These are phyloP conservation scores for Artemia sinica DNA, from an alignment of 2,888 invertebrate genomes.

Conservation along the genomic window DNA sequence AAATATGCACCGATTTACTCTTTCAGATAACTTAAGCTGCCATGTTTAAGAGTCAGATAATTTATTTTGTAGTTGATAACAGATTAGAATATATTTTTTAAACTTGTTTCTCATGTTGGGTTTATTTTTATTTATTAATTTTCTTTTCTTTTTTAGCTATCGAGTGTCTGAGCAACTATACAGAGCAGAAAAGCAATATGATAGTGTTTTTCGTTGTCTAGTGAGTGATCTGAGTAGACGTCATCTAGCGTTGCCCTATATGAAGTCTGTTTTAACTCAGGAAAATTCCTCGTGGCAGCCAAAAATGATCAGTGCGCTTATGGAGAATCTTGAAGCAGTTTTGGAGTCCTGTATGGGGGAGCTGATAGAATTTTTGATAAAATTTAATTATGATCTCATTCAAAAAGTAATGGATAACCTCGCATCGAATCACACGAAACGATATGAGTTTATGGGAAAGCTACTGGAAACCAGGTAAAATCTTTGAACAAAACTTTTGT, in stretches of 20 bases:
- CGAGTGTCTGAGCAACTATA: not conserved
- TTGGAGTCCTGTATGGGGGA: slow-evolving; percentile 5
- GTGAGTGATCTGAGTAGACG: not conserved
- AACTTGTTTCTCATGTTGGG: too few relatives aligned
- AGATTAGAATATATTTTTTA: too few relatives aligned
- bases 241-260: not conserved
- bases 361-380: not conserved
- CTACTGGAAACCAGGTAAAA: not conserved
- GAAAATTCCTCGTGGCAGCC: not conserved
- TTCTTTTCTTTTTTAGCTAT: not conserved
- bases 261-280: not conserved
- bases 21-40: too few relatives aligned
- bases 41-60: too few relatives aligned
- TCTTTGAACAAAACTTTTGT: not conserved
- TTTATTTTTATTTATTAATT: too few relatives aligned
- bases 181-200: not conserved
- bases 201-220: not conserved
- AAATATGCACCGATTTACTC: too few relatives aligned
- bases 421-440: not conserved
- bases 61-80: too few relatives aligned
- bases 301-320: not conserved
- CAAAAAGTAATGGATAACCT: not conserved
- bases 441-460: not conserved
- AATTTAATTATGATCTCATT: not conserved
- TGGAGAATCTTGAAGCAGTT: not conserved